phyloP scores from a whole-genome alignment of 2,113 vertebrate genomes.

The Pristiophorus japonicus region DNA sequence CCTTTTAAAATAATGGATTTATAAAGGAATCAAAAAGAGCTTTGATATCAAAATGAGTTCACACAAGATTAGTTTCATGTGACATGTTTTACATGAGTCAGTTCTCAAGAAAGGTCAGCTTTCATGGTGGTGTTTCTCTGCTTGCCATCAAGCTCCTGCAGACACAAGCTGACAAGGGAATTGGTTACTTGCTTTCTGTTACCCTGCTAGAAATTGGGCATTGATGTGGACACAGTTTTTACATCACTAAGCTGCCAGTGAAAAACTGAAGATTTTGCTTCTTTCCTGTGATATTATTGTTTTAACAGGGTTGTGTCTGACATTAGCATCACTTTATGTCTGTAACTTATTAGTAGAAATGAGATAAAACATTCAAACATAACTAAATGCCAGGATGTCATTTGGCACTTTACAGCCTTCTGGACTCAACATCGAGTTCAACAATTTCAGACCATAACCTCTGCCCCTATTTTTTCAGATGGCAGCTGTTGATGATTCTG shows the following conservation, averaged over 20 bases:
- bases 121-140: not conserved
- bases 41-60: not conserved
- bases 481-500: no score
- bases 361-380: not conserved
- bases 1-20: constrained; percentile 3
- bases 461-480: no score
- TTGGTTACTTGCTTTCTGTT: not conserved
- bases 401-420: no score
- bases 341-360: not conserved
- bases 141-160: constrained; percentile 15
- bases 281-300: not conserved
- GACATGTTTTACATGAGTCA: constrained; percentile 25
- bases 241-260: not conserved
- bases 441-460: no score
- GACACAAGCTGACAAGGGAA: constrained; percentile 13
- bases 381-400: not conserved
- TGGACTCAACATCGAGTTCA: no score
- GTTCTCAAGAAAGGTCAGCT: not conserved
- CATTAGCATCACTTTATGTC: not conserved
- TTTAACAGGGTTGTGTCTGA: not conserved
- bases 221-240: not conserved
- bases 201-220: not conserved
- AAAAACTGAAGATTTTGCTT: not conserved
- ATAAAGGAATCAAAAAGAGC: not conserved
- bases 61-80: not conserved